phyloP scores from a whole-genome alignment of 2,797 vertebrate species.

The Acipenser oxyrinchus region DNA sequence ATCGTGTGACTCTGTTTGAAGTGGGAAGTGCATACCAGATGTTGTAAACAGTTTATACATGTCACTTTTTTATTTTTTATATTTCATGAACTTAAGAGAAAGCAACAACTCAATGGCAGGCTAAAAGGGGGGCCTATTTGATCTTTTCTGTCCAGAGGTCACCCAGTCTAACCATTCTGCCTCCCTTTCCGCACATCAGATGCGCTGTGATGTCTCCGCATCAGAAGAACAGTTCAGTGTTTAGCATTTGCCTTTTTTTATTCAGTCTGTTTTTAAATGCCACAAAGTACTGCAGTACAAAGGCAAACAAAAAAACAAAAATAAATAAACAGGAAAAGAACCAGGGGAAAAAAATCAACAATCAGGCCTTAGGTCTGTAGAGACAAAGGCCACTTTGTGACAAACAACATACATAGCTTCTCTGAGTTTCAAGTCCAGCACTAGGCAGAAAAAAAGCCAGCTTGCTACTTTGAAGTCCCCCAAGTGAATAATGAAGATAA shows the following conservation, averaged over 20 bases:
- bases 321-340: slow-evolving; percentile 69
- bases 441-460: slow-evolving; percentile 78
- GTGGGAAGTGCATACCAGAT: slow-evolving; percentile 45
- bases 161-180: slow-evolving; percentile 42
- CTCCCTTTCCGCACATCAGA: slow-evolving; percentile 50
- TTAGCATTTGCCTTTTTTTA: slow-evolving; percentile 72
- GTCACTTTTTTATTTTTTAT: slow-evolving; percentile 47
- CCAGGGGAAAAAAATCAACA: slow-evolving; percentile 59
- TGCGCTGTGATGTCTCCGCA: slow-evolving; percentile 57
- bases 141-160: slow-evolving; percentile 49
- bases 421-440: slow-evolving; percentile 89
- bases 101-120: slow-evolving; percentile 54
- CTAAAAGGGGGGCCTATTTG: slow-evolving; percentile 53
- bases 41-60: slow-evolving; percentile 46
- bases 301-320: slow-evolving; percentile 70
- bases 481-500: slow-evolving; percentile 93
- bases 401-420: slow-evolving; percentile 77
- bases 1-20: slow-evolving; percentile 46
- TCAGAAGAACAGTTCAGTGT: slow-evolving; percentile 52
- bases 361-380: slow-evolving; percentile 64
- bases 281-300: slow-evolving; percentile 80
- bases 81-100: slow-evolving; percentile 44
- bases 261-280: slow-evolving; percentile 73
- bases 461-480: slow-evolving; percentile 92
- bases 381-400: slow-evolving; percentile 96